Evolutionary conservation across 1,140 invertebrate genomes (phyloP).

Genomic region (Whitmania pigra): DNA sequence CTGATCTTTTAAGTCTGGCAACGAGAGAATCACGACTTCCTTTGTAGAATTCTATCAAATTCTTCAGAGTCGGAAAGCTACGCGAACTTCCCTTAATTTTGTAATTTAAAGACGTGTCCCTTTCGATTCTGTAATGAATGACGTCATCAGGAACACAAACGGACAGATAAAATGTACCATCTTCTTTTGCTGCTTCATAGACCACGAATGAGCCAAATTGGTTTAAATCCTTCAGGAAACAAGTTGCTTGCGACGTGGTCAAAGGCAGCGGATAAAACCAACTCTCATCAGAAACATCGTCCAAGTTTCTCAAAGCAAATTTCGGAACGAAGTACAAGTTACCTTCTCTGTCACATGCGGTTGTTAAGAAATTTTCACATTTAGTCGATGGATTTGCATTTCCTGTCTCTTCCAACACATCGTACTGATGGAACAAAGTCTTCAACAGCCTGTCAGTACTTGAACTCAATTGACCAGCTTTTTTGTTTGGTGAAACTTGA

Average conservation of each 20-base stretch:
- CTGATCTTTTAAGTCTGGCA: conserved; percentile 18
- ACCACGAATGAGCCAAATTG: conserved; percentile 23
- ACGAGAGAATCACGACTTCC: conserved; percentile 19
- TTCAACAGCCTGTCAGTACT: no score
- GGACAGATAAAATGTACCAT: conserved; percentile 18
- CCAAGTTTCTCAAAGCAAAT: no score
- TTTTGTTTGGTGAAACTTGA: no score
- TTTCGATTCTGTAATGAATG: conserved; percentile 21
- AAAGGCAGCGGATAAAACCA: conserved; percentile 23
- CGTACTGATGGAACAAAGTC: no score
- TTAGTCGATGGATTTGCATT: no score
- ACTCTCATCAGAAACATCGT: conserved; percentile 8
- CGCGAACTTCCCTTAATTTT: conserved; percentile 20
- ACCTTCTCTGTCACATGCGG: no score
- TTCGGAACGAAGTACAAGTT: no score
- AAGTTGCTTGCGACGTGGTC: conserved; percentile 17
- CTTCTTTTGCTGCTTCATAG: conserved; percentile 10
- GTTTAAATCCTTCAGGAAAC: conserved; percentile 16
- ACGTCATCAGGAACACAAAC: conserved; percentile 20
- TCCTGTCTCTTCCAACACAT: no score
- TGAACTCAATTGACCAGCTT: no score
- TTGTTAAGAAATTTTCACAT: no score
- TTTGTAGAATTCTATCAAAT: conserved; percentile 20
- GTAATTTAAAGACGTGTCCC: conserved; percentile 16
- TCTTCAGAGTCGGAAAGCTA: conserved; percentile 20